Percentiles rank a stretch among this genome's conserved stretches.
These are phyloP conservation scores for Galerucella calmariensis DNA, from an alignment of 2,888 invertebrate genomes.

Conservation along the genomic window DNA sequence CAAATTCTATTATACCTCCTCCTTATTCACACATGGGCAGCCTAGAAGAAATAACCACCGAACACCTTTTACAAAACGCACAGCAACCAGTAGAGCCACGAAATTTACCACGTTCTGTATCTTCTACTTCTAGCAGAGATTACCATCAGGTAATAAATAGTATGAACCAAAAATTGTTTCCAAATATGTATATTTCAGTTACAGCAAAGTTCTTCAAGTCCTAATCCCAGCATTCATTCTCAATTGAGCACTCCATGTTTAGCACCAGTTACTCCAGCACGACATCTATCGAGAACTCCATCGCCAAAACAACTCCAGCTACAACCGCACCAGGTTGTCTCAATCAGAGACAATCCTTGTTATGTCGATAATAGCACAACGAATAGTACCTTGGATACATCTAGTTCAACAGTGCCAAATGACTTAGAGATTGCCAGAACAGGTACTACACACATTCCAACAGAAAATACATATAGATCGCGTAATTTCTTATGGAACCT, in stretches of 20 bases:
- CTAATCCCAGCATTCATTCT: slow-evolving; percentile 58
- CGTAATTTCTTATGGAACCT: too few relatives aligned
- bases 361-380: slow-evolving; percentile 53
- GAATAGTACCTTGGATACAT: slow-evolving; percentile 41
- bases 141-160: slow-evolving; percentile 48
- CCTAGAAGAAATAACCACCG: slow-evolving; percentile 72
- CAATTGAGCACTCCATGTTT: slow-evolving; percentile 47
- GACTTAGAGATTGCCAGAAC: slow-evolving; percentile 46
- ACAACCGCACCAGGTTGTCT: slow-evolving; percentile 47
- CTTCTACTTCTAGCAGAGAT: slow-evolving; percentile 49
- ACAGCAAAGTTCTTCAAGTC: slow-evolving; percentile 44
- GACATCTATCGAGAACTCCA: slow-evolving; percentile 34
- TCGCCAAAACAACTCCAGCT: slow-evolving; percentile 27
- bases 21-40: slow-evolving; percentile 83
- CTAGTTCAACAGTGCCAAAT: slow-evolving; percentile 49
- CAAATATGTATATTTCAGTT: slow-evolving; percentile 55
- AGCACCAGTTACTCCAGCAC: slow-evolving; percentile 47
- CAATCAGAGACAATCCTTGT: slow-evolving; percentile 57
- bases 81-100: slow-evolving; percentile 42
- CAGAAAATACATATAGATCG: too few relatives aligned
- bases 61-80: slow-evolving; percentile 48
- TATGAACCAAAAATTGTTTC: not conserved
- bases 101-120: slow-evolving; percentile 56
- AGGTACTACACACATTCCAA: slow-evolving; percentile 37
- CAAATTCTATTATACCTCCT: slow-evolving; percentile 84